Evolutionary conservation across 2,888 invertebrate species (phyloP).

Genomic region (Seira musarum): DNA sequence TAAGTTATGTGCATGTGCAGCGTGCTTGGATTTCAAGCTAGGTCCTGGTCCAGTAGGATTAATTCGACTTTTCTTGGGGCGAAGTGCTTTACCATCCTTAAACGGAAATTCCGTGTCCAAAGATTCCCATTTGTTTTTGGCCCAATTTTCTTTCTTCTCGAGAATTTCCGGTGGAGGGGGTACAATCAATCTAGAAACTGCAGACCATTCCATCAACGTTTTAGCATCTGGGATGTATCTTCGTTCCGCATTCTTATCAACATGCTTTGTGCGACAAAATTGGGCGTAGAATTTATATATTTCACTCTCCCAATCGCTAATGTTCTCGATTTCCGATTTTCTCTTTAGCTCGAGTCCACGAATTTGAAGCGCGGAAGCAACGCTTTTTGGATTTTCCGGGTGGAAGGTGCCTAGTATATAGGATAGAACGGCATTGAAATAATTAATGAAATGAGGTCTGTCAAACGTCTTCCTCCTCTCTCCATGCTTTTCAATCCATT

Average conservation of each 20-base stretch:
- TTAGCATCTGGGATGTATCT: slow-evolving; percentile 57
- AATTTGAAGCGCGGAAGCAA: slow-evolving; percentile 68
- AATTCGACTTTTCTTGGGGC: too few species aligned
- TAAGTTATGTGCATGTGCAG: too few species aligned
- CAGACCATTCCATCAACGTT: slow-evolving; percentile 35
- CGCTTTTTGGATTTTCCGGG: slow-evolving; percentile 64
- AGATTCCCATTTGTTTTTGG: too few species aligned
- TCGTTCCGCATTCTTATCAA: slow-evolving; percentile 39
- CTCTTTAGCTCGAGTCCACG: slow-evolving; percentile 56
- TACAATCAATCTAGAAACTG: slow-evolving; percentile 46
- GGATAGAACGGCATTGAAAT: neutral
- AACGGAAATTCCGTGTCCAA: too few species aligned
- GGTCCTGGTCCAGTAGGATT: too few species aligned
- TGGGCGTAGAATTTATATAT: slow-evolving; percentile 63
- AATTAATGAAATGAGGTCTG: slow-evolving; percentile 57
- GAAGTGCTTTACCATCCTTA: too few species aligned
- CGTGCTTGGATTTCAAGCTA: too few species aligned
- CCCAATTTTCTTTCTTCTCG: too few species aligned
- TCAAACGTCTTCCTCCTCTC: slow-evolving; percentile 64
- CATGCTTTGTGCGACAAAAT: slow-evolving; percentile 64
- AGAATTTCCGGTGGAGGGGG: too few species aligned
- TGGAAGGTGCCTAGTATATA: slow-evolving; percentile 65
- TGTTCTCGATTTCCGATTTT: slow-evolving; percentile 29
- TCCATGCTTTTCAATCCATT: slow-evolving; percentile 59
- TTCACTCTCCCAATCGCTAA: slow-evolving; percentile 61